phyloP scores from a whole-genome alignment of 1,140 invertebrate genomes.

The Lithobius niger region DNA sequence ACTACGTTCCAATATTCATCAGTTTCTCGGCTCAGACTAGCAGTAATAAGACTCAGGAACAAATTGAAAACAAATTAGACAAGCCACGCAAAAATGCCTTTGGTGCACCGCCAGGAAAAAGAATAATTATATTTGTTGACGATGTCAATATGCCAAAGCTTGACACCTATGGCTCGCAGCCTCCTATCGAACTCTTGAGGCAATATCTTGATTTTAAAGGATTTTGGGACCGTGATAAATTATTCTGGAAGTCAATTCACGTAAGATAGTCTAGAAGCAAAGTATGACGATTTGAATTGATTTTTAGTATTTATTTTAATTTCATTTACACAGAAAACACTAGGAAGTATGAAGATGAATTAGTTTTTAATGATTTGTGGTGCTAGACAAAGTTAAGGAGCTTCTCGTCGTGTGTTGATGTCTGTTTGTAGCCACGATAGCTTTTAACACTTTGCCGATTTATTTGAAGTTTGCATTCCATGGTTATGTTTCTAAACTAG shows the following conservation, averaged over 20 bases:
- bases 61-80: slow-evolving; percentile 23
- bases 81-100: slow-evolving; percentile 33
- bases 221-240: slow-evolving; percentile 67
- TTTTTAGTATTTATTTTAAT: too few species aligned
- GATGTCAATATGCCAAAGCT: slow-evolving; percentile 40
- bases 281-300: too few species aligned
- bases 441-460: too few species aligned
- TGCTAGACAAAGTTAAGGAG: too few species aligned
- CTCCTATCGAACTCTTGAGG: slow-evolving; percentile 39
- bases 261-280: too few species aligned
- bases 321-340: too few species aligned
- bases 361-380: too few species aligned
- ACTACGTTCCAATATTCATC: slow-evolving; percentile 56
- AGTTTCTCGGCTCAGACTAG: slow-evolving; percentile 83
- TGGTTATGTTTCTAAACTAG: too few species aligned
- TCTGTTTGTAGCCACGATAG: too few species aligned
- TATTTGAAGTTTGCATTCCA: too few species aligned
- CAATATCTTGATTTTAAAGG: slow-evolving; percentile 70
- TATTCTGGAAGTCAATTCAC: slow-evolving; percentile 64
- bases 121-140: slow-evolving; percentile 34
- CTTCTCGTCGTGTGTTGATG: too few species aligned
- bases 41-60: slow-evolving; percentile 58
- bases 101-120: slow-evolving; percentile 29
- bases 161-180: slow-evolving; percentile 35
- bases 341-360: too few species aligned